A percentile compares a stretch with the other conserved stretches of the same genome.
Conservation (phyloP, 2,888 invertebrate genomes). For the Patella depressa region DNA sequence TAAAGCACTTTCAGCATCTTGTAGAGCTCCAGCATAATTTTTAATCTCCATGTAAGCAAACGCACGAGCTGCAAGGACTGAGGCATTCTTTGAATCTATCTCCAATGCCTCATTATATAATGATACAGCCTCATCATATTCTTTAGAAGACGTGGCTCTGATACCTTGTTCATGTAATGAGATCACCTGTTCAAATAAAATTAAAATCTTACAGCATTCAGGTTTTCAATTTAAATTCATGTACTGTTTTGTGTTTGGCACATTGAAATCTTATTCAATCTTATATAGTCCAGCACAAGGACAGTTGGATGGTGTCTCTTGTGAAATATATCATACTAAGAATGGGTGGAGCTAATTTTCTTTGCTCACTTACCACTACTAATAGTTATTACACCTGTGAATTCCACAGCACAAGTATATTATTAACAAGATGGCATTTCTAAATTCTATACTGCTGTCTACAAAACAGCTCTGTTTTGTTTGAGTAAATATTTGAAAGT, state of each 20-base stretch:
- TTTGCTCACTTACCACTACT: too few relatives aligned
- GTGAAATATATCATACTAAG: too few relatives aligned
- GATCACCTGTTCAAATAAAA: constrained; percentile 49
- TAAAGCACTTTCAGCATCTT: constrained; percentile 58
- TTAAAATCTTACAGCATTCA: neutral
- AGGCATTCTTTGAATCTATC: constrained; percentile 62
- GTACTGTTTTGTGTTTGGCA: neutral
- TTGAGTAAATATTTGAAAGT: too few relatives aligned
- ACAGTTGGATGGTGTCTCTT: too few relatives aligned
- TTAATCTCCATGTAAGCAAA: constrained; percentile 58
- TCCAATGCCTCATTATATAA: constrained; percentile 66
- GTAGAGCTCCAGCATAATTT: constrained; percentile 54
- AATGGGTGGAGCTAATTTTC: too few relatives aligned
- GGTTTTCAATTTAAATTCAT: neutral
- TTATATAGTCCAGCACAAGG: too few relatives aligned
- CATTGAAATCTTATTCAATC: neutral
- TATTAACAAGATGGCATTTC: too few relatives aligned
- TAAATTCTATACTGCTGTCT: too few relatives aligned
- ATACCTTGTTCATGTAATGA: constrained; percentile 56
- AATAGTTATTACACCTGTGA: too few relatives aligned
- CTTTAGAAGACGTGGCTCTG: constrained; percentile 51
- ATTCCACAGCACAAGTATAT: too few relatives aligned
- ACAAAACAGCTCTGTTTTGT: too few relatives aligned
- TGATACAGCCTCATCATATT: constrained; percentile 56
- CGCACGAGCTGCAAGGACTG: constrained; percentile 57